phyloP scores from a whole-genome alignment of 1,140 invertebrate species.

The Dryas iulia region DNA sequence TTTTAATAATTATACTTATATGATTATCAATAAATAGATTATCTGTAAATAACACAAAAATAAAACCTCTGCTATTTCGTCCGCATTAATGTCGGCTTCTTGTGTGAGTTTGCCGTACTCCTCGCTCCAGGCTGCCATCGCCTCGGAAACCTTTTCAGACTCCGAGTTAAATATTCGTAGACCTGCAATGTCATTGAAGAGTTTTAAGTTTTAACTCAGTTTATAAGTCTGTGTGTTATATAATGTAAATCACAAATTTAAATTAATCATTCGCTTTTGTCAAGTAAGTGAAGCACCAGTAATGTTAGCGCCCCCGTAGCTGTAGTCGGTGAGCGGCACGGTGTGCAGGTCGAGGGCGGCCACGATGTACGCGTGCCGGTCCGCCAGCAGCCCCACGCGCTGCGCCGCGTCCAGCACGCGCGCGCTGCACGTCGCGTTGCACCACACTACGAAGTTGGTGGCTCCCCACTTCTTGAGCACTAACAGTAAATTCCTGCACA shows the following conservation, averaged over 20 bases:
- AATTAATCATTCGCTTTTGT: too few relatives aligned
- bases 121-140: slow-evolving; percentile 41
- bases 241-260: too few relatives aligned
- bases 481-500: slow-evolving; percentile 53
- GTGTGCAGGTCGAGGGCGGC: slow-evolving; percentile 90
- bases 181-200: slow-evolving; percentile 19
- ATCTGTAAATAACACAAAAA: not conserved
- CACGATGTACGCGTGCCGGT: slow-evolving; percentile 87
- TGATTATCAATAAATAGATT: too few relatives aligned
- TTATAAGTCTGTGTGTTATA: too few relatives aligned
- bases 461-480: slow-evolving; percentile 62
- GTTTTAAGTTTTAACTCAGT: too few relatives aligned
- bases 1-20: too few relatives aligned
- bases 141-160: slow-evolving; percentile 27
- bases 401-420: slow-evolving; percentile 82
- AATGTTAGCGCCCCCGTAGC: slow-evolving; percentile 91
- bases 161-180: slow-evolving; percentile 57
- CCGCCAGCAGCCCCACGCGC: slow-evolving; percentile 90
- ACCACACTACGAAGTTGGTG: slow-evolving; percentile 66
- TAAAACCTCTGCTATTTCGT: slow-evolving; percentile 29
- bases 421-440: slow-evolving; percentile 45
- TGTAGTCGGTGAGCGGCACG: slow-evolving; percentile 87
- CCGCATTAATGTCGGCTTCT: slow-evolving; percentile 28
- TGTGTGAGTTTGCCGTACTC: slow-evolving; percentile 34
- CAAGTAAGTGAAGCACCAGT: slow-evolving; percentile 77